Base-by-base conservation (phyloP, 2,888 invertebrate species). In the Conistra vaccinii region DNA sequence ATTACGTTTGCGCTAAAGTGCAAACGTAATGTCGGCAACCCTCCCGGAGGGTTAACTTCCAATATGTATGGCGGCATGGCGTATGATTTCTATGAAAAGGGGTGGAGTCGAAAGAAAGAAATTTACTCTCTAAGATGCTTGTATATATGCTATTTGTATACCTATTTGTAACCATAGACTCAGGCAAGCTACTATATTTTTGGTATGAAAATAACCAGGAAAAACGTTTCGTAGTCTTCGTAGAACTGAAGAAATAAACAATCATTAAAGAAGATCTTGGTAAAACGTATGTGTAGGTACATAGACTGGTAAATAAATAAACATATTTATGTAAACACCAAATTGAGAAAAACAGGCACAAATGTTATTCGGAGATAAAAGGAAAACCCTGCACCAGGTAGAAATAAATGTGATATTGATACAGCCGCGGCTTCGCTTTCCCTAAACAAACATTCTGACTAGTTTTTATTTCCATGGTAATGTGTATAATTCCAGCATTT, bases 401-500 rank as follows among this genome's bases (percentile, higher is more conserved):
- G 35, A 51, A 69, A 74, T 80, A 69, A 75, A 70, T 68, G 58
- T 63, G 67, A 74, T 58, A 75, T 79, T 76, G 61, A 84, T 66
- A 73, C 65, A 73, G 17, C 51, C 53, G 45, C 68, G 66, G 79
- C 57, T 69, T 79, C 73, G 65, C 78, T 81, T 85, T 78, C 80
- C 82, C 69, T 80, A 83, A 83, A 86, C 82, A 87, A 86, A 85
- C 86, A 76, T 69, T 67, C 51, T 65, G 45, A 76, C 58, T 80
- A 80, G 82, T 87, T 90, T 89, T 90, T 89, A 89, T 88, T 86
- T 89, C 86, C 29, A 90, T 89, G 87, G 85, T 86, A 89, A 88
- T 90, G 79, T 77, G 80, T 72, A 80, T 86, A 83, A 86, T 85
- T 82, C 83, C 72, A 76, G 57, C 70, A 68, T 20, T 35, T 66